These are phyloP conservation scores for Cataglyphis altisquamis DNA, from an alignment of 2,888 invertebrate species.

Conservation along the genomic window DNA sequence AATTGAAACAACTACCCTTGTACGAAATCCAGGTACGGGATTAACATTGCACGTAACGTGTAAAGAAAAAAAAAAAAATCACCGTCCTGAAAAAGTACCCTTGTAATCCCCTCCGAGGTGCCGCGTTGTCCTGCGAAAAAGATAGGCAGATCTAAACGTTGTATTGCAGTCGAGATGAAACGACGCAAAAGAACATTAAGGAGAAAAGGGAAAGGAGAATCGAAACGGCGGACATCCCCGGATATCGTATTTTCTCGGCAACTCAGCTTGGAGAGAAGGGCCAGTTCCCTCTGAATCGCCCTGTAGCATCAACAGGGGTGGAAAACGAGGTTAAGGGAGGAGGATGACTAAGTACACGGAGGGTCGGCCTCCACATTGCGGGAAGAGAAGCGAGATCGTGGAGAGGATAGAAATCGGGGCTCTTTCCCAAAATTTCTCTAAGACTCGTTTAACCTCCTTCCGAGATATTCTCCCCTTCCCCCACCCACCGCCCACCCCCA, in stretches of 20 bases:
- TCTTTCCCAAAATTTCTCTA: conserved; percentile 72
- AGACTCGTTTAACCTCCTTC: conserved; percentile 71
- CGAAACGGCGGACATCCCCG: conserved; percentile 56
- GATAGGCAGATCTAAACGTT: conserved; percentile 28
- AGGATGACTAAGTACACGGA: conserved; percentile 78
- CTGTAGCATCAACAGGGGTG: conserved; percentile 70
- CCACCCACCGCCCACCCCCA: no score
- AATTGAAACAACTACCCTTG: conserved; percentile 8
- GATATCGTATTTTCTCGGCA: conserved; percentile 73
- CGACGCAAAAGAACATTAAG: conserved; percentile 62
- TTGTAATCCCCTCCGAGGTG: conserved; percentile 25
- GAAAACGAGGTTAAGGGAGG: conserved; percentile 79
- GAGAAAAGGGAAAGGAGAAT: conserved; percentile 38
- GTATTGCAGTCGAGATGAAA: conserved; percentile 49
- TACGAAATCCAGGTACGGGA: background rate
- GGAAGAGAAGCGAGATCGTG: conserved; percentile 44
- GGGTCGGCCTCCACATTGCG: conserved; percentile 68
- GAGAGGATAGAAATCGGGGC: conserved; percentile 55
- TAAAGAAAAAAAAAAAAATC: background rate
- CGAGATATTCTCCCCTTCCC: background rate
- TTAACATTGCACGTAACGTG: background rate
- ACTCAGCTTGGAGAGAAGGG: conserved; percentile 33
- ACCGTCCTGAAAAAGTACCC: conserved; percentile 18
- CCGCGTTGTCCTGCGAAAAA: conserved; percentile 1
- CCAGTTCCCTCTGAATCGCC: conserved; percentile 64